Evolutionary conservation across 2,888 invertebrate genomes (phyloP), one percentile per base, ranked within the genome.

Genomic region (Busseola fusca): DNA sequence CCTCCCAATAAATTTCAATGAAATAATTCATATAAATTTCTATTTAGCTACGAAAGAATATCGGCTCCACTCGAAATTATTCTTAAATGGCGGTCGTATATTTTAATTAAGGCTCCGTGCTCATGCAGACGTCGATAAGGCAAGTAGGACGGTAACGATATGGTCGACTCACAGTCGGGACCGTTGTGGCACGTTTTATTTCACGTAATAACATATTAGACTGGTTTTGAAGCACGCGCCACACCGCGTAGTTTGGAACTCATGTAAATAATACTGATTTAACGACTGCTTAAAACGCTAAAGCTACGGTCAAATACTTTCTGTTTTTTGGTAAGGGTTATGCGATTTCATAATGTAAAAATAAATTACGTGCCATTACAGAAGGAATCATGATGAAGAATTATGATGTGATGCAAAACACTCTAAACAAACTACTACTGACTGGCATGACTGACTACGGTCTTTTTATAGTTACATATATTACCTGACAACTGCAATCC

Each of bases 171-270:
- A 83, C 87, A 86, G 85, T 84, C 86, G 84, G 84, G 87, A 83
- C 84, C 87, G 87, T 84, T 86, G 91, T 78, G 86, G 87, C 89
- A 82, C 87, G 90, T 92, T 94, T 93, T 94, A 94, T 94, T 93
- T 92, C 93, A 90, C 92, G 90, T 95, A 94, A 94, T 93, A 94
- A 94, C 94, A 93, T 91, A 94, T 94, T 94, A 93, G 91, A 87
- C 82, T 84, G 86, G 82, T 86, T 88, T 85, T 76, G 85, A 82
- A 88, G 91, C 91, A 90, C 89, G 91, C 90, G 89, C 88, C 84
- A 72, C 75, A 74, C 79, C 83, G 86, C 87, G 85, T 89, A 89
- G 91, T 91, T 92, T 90, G 85, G 89, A 85, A 83, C 85, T 82
- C 89, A 89, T 88, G 92, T 91, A 95, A 95, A 94, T 94, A 94